A percentile compares a stretch with the other conserved stretches of the same genome.
phyloP scores from a whole-genome alignment of 2,797 vertebrate species.

The Pantherophis vulpinus region DNA sequence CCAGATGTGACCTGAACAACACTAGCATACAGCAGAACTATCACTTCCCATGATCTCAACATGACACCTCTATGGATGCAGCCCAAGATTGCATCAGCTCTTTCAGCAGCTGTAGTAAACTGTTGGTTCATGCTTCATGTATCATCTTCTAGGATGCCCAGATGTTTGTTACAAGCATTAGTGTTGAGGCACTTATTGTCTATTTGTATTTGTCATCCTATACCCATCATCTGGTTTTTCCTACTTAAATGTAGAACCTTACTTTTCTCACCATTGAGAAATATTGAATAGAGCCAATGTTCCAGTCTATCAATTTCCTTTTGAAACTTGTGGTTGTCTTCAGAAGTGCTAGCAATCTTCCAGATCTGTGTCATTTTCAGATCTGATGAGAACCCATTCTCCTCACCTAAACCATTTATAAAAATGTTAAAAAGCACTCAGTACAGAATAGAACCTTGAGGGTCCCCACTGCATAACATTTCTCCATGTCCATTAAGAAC shows the following conservation, averaged over 20 bases:
- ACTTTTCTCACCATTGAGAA: background rate
- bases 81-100: background rate
- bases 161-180: background rate
- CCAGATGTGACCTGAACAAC: background rate
- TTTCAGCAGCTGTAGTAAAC: background rate
- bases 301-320: background rate
- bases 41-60: background rate
- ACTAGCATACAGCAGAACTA: background rate
- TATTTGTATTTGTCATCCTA: background rate
- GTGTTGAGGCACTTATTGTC: background rate
- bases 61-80: background rate
- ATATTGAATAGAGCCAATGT: background rate
- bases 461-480: background rate
- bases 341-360: background rate
- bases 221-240: background rate
- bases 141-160: background rate
- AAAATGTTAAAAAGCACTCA: background rate
- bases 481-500: background rate
- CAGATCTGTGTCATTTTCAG: background rate
- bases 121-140: background rate
- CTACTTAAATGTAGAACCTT: background rate
- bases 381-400: background rate
- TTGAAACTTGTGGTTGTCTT: background rate
- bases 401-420: background rate
- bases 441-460: background rate